These are phyloP conservation scores for Cryptus viduatorius DNA, from an alignment of 2,888 invertebrate genomes.

Conservation along the genomic window DNA sequence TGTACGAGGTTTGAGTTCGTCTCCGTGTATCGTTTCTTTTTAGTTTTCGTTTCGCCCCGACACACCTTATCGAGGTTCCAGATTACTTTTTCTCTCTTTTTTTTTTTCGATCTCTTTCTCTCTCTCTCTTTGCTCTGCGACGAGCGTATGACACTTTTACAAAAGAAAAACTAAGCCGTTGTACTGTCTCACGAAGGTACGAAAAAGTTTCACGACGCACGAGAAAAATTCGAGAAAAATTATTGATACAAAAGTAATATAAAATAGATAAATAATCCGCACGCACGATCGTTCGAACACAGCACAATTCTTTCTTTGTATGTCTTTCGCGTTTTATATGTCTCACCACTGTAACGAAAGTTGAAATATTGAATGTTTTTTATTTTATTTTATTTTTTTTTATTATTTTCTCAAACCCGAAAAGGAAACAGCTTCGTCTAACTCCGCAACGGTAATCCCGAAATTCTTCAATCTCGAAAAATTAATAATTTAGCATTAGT, in stretches of 20 bases:
- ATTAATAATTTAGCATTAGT: constrained; percentile 66
- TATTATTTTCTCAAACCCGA: constrained; percentile 9
- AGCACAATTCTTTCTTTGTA: constrained; percentile 1
- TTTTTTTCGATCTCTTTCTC: background rate
- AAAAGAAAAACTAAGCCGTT: constrained; percentile 1
- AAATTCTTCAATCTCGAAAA: constrained; percentile 50
- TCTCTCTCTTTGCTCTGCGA: background rate
- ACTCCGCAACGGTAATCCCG: constrained; percentile 43
- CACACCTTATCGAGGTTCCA: constrained; percentile 35
- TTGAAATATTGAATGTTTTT: constrained; percentile 10
- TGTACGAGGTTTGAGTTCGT: constrained; percentile 75
- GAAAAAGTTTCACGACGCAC: constrained; percentile 1
- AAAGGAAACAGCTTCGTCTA: constrained; percentile 44
- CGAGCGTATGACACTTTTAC: constrained; percentile 15
- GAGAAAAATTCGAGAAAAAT: constrained; percentile 24
- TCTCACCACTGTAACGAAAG: constrained; percentile 2
- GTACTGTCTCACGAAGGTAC: background rate
- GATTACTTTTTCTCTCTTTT: constrained; percentile 1
- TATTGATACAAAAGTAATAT: constrained; percentile 34
- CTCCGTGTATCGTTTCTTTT: constrained; percentile 67
- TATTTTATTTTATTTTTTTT: background rate
- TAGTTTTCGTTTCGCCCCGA: constrained; percentile 33
- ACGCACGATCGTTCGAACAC: constrained; percentile 35
- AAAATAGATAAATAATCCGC: constrained; percentile 49
- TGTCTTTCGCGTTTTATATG: background rate